Evolutionary conservation across 2,888 invertebrate genomes (phyloP).

Genomic region (Spialia ferax): DNA sequence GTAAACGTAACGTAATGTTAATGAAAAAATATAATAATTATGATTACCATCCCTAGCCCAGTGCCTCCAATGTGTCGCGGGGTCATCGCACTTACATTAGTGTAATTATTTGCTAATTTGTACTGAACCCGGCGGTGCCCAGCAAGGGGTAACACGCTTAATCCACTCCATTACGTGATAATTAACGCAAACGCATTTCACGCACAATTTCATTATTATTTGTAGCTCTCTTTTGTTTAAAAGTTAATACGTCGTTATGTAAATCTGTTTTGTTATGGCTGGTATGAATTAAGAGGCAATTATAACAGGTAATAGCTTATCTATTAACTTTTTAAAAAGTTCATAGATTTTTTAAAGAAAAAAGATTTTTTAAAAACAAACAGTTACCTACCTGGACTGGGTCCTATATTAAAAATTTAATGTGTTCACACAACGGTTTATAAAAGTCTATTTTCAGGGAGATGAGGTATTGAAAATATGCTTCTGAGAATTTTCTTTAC

Average conservation of each 20-base stretch:
- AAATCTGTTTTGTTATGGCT: background rate
- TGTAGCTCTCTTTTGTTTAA: constrained; percentile 7
- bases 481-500: constrained; percentile 3
- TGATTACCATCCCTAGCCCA: background rate
- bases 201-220: constrained; percentile 23
- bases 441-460: too few relatives aligned
- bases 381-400: too few relatives aligned
- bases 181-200: constrained; percentile 64
- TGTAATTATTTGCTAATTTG: constrained; percentile 80
- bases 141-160: constrained; percentile 65
- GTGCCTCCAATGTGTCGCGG: constrained; percentile 37
- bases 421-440: too few relatives aligned
- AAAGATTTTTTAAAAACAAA: too few relatives aligned
- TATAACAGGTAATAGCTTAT: too few relatives aligned
- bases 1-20: too few relatives aligned
- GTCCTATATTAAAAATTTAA: too few relatives aligned
- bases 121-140: constrained; percentile 63
- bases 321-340: too few relatives aligned
- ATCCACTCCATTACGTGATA: constrained; percentile 74
- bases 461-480: too few relatives aligned
- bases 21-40: too few relatives aligned
- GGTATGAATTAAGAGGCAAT: too few relatives aligned
- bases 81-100: constrained; percentile 71
- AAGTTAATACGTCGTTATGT: background rate
- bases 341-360: too few relatives aligned